A percentile compares a stretch with the other conserved stretches of the same genome.
These are phyloP conservation scores for Aphrocallistes beatrix DNA, from an alignment of 37 sponge, comb jelly and placozoan genomes.

Conservation along the genomic window DNA sequence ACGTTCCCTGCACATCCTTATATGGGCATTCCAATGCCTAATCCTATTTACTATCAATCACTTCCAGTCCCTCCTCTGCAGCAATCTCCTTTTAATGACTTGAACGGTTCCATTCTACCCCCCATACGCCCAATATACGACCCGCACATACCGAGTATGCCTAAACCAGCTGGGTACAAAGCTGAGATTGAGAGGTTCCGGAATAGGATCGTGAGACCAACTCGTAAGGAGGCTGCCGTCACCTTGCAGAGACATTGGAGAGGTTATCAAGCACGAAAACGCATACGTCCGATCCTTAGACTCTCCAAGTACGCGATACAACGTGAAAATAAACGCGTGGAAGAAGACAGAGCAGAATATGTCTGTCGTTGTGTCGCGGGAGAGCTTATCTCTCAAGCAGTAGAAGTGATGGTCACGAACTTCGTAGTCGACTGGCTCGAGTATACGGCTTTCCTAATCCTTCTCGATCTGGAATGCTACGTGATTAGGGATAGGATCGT, in stretches of 20 bases:
- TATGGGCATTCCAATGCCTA: background rate
- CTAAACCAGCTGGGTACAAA: background rate
- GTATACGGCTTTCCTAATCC: background rate
- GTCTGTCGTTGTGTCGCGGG: background rate
- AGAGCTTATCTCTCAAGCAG: background rate
- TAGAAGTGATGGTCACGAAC: background rate
- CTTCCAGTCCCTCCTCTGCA: background rate
- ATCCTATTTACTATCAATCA: background rate
- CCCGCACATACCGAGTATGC: background rate
- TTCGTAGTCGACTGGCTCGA: background rate
- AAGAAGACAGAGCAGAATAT: background rate
- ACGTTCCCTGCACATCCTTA: background rate
- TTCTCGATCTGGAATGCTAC: conserved; percentile 2
- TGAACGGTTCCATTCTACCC: background rate
- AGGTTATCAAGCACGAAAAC: background rate
- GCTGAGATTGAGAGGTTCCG: background rate
- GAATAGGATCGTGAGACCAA: background rate
- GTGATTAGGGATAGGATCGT: background rate
- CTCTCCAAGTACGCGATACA: background rate
- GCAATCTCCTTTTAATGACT: background rate
- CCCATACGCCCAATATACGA: background rate
- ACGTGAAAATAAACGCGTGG: background rate
- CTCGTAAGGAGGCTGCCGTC: background rate
- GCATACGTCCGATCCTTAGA: background rate
- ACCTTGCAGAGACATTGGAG: background rate